A percentile compares a stretch with the other conserved stretches of the same genome.
Evolutionary conservation across 2,113 vertebrate species (phyloP).

Genomic region (Clupea harengus): DNA sequence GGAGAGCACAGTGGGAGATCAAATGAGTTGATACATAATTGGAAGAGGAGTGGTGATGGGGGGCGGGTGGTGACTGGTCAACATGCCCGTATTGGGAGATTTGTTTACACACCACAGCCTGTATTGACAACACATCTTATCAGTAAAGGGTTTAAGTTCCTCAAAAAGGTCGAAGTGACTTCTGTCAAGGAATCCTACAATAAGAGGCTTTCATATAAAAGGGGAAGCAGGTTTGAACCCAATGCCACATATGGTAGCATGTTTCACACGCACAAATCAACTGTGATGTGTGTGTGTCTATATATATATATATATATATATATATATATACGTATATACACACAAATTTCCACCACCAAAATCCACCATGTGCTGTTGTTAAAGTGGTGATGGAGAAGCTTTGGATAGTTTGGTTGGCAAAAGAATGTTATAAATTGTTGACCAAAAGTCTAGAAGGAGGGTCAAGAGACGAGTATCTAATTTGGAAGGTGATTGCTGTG

Average conservation of each 20-base stretch:
- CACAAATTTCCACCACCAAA: neutral
- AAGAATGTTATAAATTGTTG: no score
- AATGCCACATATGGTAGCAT: neutral
- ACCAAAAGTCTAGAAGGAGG: neutral
- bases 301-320: no score
- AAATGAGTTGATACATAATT: slow-evolving; percentile 56
- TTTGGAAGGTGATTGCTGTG: neutral
- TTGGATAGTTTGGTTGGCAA: neutral
- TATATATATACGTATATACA: no score
- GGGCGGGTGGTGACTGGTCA: neutral
- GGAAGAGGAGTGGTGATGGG: neutral
- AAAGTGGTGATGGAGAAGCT: no score
- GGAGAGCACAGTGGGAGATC: slow-evolving; percentile 52
- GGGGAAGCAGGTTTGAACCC: neutral
- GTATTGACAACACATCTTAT: no score
- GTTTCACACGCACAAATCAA: slow-evolving; percentile 14
- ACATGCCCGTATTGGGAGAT: neutral
- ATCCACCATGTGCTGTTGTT: no score
- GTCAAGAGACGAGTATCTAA: neutral
- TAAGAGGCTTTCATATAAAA: neutral
- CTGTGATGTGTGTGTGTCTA: slow-evolving; percentile 21
- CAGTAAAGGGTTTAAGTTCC: no score
- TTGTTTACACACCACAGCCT: neutral
- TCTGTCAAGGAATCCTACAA: no score
- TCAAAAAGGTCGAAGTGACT: no score